Evolutionary conservation across 1,140 invertebrate genomes (phyloP), one percentile per base, ranked within the genome.

Genomic region (Steinernema feltiae): DNA sequence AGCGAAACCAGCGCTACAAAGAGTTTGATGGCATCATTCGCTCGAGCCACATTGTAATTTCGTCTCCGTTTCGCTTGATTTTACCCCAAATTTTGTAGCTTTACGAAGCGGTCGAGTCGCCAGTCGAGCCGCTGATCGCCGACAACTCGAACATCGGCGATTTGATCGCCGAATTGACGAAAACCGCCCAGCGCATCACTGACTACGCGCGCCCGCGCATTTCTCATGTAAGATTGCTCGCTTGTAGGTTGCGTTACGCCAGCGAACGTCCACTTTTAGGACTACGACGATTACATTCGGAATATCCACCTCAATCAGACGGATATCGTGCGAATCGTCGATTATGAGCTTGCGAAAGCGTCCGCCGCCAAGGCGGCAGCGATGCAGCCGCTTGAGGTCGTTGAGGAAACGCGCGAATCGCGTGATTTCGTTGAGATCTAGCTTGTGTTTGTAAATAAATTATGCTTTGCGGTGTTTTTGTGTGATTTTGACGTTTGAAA

Each of bases 241-340:
- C 35, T 41, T 41, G 7, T 41, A 41, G 35, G 18, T 41, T 7
- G 18, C 24, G 7, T 63, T 27, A 63, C 7, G 15, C 24, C 24
- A 46, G 41, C 41, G 53, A 41, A 41, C 18, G 7, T 63, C 53
- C 24, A 21, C 3, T 63, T 63, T 63, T 63, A 63, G 53, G 53
- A 63, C 7, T 63, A 63, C 53, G 24, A 63, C 53, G 53, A 63
- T 63, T 63, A 63, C 53, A 63, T 63, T n/a, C 7, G 24, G 53
- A 63, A 63, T 27, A 63, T 63, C 53, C 53, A 63, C 12, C 53
- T 63, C 7, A 63, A 27, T 63, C 53, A 63, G 53, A 63, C 53
- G 53, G 53, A 63, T 27, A 63, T 63, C 53, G 53, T 63, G 53
- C 53, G 53, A 15, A 27, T 63, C 53, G 53, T 63, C 15, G 53